phyloP scores from a whole-genome alignment of 2,888 invertebrate species.

The Osedax frankpressi region DNA sequence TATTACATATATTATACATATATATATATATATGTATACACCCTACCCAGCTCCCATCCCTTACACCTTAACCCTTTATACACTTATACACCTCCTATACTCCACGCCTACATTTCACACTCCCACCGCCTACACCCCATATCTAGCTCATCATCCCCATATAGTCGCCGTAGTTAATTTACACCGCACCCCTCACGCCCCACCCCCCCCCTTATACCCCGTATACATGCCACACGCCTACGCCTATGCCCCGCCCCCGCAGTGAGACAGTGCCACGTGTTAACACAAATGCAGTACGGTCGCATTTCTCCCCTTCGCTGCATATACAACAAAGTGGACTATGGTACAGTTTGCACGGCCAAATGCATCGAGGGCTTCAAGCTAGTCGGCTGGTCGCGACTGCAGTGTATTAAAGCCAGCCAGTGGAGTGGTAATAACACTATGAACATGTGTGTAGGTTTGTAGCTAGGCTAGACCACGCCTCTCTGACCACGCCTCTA shows the following conservation, averaged over 20 bases:
- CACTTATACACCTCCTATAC: too few species aligned
- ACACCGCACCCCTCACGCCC: too few species aligned
- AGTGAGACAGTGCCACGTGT: not conserved
- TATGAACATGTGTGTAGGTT: constrained; percentile 50
- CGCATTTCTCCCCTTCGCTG: constrained; percentile 51
- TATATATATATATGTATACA: too few species aligned
- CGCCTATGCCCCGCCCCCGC: not conserved
- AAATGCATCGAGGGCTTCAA: constrained; percentile 54
- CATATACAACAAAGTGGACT: constrained; percentile 50
- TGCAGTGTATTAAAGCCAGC: constrained; percentile 52
- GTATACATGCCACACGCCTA: too few species aligned
- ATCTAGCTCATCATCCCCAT: too few species aligned
- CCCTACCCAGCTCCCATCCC: too few species aligned
- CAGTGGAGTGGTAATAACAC: constrained; percentile 48
- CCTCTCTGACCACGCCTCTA: not conserved
- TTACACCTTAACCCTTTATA: too few species aligned
- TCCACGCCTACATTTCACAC: too few species aligned
- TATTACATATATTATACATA: too few species aligned
- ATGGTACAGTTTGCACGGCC: constrained; percentile 53
- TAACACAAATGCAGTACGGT: constrained; percentile 19
- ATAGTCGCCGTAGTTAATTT: too few species aligned
- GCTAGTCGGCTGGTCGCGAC: constrained; percentile 51
- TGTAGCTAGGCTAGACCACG: constrained; percentile 23
- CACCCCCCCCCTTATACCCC: too few species aligned
- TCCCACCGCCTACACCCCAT: too few species aligned